These are phyloP conservation scores for Sandelia bainsii DNA, from an alignment of 2,797 vertebrate species.

Conservation along the genomic window DNA sequence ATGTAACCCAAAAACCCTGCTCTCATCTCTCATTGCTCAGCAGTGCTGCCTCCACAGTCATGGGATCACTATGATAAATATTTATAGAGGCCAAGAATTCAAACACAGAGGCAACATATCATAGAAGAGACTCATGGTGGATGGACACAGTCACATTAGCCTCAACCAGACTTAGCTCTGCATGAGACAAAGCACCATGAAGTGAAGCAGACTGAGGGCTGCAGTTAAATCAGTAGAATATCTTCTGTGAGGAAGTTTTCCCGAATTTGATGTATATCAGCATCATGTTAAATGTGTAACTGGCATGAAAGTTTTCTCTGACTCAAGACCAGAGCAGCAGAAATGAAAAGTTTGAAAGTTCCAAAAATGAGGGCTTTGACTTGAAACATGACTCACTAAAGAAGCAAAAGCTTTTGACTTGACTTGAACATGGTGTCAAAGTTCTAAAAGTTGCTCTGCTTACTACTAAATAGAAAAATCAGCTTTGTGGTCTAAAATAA, in stretches of 20 bases:
- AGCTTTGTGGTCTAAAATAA: no score
- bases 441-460: no score
- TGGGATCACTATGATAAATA: conserved; percentile 68
- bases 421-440: no score
- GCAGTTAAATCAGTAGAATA: not conserved
- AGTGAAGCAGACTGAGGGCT: conserved; percentile 6
- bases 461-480: no score
- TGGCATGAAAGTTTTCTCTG: no score
- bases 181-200: conserved; percentile 5
- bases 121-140: conserved; percentile 40
- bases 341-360: no score
- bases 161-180: conserved; percentile 18
- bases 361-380: no score
- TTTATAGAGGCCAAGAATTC: conserved; percentile 69
- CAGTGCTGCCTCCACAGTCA: conserved; percentile 44
- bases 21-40: conserved; percentile 34
- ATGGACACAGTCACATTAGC: conserved; percentile 3
- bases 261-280: no score
- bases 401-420: no score
- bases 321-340: no score
- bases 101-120: conserved; percentile 44
- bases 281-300: no score
- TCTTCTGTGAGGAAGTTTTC: not conserved
- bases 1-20: conserved; percentile 15
- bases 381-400: no score